These are phyloP conservation scores for Cyprinodon diabolis DNA, from an alignment of 2,797 vertebrate species.

Conservation along the genomic window DNA sequence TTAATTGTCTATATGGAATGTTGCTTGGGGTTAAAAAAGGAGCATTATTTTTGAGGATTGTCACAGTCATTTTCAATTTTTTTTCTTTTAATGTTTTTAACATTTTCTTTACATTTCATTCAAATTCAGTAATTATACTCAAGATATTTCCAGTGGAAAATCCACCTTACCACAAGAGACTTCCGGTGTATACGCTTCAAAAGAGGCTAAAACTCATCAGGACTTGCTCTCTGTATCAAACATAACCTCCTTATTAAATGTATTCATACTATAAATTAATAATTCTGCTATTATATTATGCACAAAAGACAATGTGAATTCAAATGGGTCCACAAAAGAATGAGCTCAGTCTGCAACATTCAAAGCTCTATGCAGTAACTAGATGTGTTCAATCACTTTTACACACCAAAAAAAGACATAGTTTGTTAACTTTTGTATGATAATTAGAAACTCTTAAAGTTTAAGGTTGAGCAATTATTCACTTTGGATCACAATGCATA, in stretches of 20 bases:
- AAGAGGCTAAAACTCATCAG: conserved; percentile 46
- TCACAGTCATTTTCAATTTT: too few relatives aligned
- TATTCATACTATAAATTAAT: conserved; percentile 71
- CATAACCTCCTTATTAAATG: conserved; percentile 59
- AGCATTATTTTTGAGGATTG: too few relatives aligned
- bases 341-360: conserved; percentile 28
- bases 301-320: conserved; percentile 70
- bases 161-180: conserved; percentile 19
- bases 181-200: conserved; percentile 25
- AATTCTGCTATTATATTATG: conserved; percentile 67
- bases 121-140: background rate
- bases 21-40: too few relatives aligned
- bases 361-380: conserved; percentile 25
- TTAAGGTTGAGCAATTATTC: conserved; percentile 28
- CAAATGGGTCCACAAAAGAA: conserved; percentile 62
- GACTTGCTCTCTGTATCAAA: conserved; percentile 49
- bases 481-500: conserved; percentile 35
- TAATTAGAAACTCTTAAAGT: conserved; percentile 17
- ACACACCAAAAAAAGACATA: conserved; percentile 24
- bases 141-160: conserved; percentile 20
- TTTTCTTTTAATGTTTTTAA: background rate
- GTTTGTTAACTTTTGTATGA: conserved; percentile 10
- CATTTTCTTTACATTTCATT: background rate
- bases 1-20: too few relatives aligned
- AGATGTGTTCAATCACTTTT: conserved; percentile 45